These are phyloP conservation scores for Turdus rufiventris DNA, from an alignment of 2,113 vertebrate species.

Conservation along the genomic window DNA sequence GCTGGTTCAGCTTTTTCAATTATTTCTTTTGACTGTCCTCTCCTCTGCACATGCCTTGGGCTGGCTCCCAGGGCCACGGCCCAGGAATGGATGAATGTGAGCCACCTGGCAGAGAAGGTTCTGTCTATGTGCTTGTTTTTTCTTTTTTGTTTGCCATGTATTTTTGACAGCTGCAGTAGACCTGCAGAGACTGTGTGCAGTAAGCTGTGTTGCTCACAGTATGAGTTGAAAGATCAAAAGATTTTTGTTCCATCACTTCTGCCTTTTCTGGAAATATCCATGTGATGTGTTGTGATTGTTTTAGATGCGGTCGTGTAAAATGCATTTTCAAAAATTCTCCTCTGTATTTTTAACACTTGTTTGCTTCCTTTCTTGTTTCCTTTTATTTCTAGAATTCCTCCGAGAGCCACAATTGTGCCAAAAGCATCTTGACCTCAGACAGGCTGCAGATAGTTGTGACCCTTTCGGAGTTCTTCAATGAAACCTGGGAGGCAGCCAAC, in stretches of 20 bases:
- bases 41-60: not conserved
- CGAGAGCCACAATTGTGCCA: conserved; percentile 80
- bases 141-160: fast-evolving
- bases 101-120: not conserved
- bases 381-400: conserved; percentile 74
- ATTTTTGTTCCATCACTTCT: not conserved
- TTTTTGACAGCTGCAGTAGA: not conserved
- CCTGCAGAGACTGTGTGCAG: not conserved
- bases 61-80: fast-evolving
- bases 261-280: not conserved
- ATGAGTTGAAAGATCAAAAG: not conserved
- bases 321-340: not conserved
- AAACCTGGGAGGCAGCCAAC: conserved; percentile 78
- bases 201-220: not conserved
- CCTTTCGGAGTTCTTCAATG: conserved; percentile 73
- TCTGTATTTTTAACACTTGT: not conserved
- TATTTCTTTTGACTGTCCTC: not conserved
- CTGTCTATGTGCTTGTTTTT: not conserved
- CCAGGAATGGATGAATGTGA: not conserved
- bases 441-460: conserved; percentile 84
- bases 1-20: not conserved
- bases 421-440: conserved; percentile 86
- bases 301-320: not conserved
- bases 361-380: not conserved
- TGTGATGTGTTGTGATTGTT: not conserved